Evolutionary conservation across 1,140 invertebrate genomes (phyloP).

Genomic region (Cherax destructor): DNA sequence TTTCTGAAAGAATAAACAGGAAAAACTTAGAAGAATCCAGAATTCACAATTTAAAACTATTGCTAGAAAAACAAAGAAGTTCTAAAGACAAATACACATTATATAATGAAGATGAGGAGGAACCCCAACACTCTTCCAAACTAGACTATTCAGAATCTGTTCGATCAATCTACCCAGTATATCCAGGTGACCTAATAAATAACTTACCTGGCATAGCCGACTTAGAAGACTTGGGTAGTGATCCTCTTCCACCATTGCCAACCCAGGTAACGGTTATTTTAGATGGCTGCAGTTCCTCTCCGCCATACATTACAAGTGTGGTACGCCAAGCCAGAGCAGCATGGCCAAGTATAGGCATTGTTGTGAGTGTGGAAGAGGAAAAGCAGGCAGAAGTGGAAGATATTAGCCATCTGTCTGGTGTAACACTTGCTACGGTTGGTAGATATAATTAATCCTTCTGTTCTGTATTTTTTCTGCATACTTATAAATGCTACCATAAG

Average conservation of each 20-base stretch:
- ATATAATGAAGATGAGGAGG: no score
- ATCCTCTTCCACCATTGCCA: neutral
- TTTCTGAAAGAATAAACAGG: neutral
- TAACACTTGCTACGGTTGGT: conserved; percentile 34
- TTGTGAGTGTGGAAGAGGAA: conserved; percentile 48
- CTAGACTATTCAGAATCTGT: conserved; percentile 4
- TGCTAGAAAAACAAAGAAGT: neutral
- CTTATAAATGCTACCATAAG: no score
- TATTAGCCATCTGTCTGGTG: conserved; percentile 17
- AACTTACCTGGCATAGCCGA: conserved; percentile 16
- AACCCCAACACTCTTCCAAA: neutral
- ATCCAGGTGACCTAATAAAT: neutral
- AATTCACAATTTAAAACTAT: neutral
- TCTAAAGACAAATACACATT: neutral
- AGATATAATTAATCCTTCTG: neutral
- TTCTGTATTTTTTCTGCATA: neutral
- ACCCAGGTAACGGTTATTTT: conserved; percentile 52
- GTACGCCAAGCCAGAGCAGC: conserved; percentile 38
- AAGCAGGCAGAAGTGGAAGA: conserved; percentile 48
- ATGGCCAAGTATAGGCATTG: conserved; percentile 38
- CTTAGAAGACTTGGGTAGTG: conserved; percentile 5
- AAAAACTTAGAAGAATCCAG: neutral
- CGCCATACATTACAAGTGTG: conserved; percentile 3
- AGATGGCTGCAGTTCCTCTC: conserved; percentile 38
- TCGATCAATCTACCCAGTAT: conserved; percentile 1